Evolutionary conservation across 2,113 vertebrate genomes (phyloP).

Genomic region (Onychorhynchus coronatus): DNA sequence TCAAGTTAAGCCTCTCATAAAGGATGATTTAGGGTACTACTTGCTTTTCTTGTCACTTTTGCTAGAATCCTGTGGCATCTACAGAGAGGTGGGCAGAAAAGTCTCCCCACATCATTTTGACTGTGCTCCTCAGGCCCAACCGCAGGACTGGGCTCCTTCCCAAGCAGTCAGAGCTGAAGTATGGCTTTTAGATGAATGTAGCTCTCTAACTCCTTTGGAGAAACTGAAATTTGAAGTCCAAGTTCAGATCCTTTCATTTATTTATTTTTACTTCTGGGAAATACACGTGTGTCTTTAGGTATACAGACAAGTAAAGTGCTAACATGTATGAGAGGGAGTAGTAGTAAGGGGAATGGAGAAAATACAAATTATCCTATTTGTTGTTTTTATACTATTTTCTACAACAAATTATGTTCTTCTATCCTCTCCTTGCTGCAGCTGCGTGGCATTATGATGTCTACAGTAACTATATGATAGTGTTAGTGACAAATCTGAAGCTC

Average conservation of each 20-base stretch:
- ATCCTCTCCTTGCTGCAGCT: background rate
- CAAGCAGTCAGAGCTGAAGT: background rate
- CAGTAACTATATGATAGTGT: background rate
- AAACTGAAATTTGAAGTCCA: background rate
- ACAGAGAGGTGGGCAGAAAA: background rate
- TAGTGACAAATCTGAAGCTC: background rate
- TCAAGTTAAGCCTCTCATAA: background rate
- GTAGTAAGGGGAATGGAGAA: background rate
- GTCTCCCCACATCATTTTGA: background rate
- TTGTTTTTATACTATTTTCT: background rate
- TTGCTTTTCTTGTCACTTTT: background rate
- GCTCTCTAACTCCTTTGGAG: background rate
- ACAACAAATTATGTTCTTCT: background rate
- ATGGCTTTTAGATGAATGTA: background rate
- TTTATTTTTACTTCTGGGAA: background rate
- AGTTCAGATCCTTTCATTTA: background rate
- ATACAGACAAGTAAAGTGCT: background rate
- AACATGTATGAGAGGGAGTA: background rate
- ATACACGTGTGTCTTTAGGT: background rate
- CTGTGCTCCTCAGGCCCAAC: accelerated
- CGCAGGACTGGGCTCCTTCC: background rate
- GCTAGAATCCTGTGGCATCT: background rate
- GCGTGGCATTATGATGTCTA: background rate
- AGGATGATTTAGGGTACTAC: background rate
- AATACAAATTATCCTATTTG: background rate